Conservation (phyloP, 1,140 invertebrate genomes). For the Berghia stephanieae region DNA sequence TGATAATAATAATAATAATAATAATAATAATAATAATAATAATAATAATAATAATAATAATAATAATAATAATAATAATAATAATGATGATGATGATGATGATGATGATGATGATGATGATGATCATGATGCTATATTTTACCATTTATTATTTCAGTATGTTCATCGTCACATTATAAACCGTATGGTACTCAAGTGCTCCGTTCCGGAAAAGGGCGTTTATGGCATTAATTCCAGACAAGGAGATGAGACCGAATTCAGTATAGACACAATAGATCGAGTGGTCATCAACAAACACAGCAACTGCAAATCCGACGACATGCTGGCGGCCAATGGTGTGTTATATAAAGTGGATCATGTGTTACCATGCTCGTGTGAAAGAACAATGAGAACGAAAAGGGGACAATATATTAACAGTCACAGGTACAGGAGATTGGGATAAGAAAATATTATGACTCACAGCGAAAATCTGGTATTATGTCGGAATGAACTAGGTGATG, state of each 20-base stretch:
- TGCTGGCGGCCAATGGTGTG: constrained; percentile 47
- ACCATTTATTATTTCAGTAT: constrained; percentile 32
- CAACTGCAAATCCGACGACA: constrained; percentile 9
- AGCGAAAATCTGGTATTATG: too few relatives aligned
- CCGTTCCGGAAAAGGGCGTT: constrained; percentile 20
- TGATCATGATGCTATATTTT: neutral
- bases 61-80: neutral
- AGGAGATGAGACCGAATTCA: constrained; percentile 39
- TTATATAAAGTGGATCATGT: constrained; percentile 47
- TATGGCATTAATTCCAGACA: constrained; percentile 41
- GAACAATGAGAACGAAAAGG: neutral
- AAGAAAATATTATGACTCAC: too few relatives aligned
- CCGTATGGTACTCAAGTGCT: constrained; percentile 41
- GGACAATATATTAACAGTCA: constrained; percentile 27
- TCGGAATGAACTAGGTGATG: too few relatives aligned
- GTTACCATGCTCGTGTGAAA: constrained; percentile 42
- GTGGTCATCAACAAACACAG: constrained; percentile 33
- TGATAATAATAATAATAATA: neutral
- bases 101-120: neutral
- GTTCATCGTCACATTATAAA: constrained; percentile 39
- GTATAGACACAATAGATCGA: constrained; percentile 21
- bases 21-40: neutral
- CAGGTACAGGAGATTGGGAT: constrained; percentile 17
- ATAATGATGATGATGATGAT: neutral
- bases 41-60: neutral